A percentile compares a stretch with the other conserved stretches of the same genome.
phyloP scores from a whole-genome alignment of 2,888 invertebrate genomes.

The Odontomyia ornata region DNA sequence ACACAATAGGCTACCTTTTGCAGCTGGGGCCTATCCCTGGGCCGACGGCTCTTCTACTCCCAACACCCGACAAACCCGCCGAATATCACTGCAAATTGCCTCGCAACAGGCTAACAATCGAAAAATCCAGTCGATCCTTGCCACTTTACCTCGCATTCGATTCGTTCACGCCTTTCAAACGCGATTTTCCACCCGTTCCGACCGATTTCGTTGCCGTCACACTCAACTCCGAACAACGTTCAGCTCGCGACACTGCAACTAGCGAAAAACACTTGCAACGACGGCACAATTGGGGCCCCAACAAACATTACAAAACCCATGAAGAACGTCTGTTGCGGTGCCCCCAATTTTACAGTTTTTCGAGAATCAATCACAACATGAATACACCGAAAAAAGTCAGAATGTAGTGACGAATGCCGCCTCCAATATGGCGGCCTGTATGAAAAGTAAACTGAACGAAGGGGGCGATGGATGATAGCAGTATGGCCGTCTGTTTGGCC shows the following conservation, averaged over 20 bases:
- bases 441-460: constrained; percentile 39
- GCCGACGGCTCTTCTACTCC: neutral
- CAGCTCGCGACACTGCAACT: constrained; percentile 45
- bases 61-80: neutral
- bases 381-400: constrained; percentile 53
- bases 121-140: neutral
- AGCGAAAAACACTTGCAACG: constrained; percentile 44
- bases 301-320: constrained; percentile 55
- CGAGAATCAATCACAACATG: constrained; percentile 53
- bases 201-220: constrained; percentile 35
- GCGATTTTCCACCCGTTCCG: constrained; percentile 15
- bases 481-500: constrained; percentile 6
- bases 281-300: constrained; percentile 55
- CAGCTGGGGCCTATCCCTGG: constrained; percentile 5
- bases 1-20: neutral
- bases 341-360: constrained; percentile 51
- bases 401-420: constrained; percentile 55
- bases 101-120: neutral
- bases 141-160: neutral
- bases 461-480: constrained; percentile 18
- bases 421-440: constrained; percentile 54
- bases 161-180: constrained; percentile 28
- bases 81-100: neutral
- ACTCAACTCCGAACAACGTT: constrained; percentile 41
- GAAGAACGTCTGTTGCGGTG: constrained; percentile 54